Conservation (phyloP, 1,140 invertebrate species). For the Tetragnatha versicolor region DNA sequence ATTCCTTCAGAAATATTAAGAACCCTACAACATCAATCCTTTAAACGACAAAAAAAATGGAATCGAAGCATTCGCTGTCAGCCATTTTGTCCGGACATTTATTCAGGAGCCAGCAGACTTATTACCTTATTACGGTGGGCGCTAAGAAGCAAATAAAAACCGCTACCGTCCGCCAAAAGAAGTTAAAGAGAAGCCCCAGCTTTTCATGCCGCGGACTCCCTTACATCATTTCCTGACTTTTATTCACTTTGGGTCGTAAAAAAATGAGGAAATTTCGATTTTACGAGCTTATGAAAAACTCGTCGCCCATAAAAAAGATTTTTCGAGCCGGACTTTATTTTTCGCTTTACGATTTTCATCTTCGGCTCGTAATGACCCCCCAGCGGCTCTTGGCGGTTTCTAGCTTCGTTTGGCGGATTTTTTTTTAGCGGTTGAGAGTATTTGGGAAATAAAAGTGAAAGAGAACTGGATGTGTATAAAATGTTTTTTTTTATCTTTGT, state of each 20-base stretch:
- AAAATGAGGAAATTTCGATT: slow-evolving; percentile 38
- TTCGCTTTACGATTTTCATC: neutral
- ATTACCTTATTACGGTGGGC: too few species aligned
- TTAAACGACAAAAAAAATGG: too few species aligned
- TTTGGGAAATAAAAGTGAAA: neutral
- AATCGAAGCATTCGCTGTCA: too few species aligned
- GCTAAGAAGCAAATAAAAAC: too few species aligned
- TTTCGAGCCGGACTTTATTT: neutral
- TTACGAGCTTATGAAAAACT: slow-evolving; percentile 42
- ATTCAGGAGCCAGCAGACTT: too few species aligned
- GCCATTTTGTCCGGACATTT: too few species aligned
- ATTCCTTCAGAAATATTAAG: too few species aligned
- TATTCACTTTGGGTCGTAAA: slow-evolving; percentile 35
- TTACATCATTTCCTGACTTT: slow-evolving; percentile 42
- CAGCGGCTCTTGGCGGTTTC: slow-evolving; percentile 4
- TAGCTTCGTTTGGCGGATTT: neutral
- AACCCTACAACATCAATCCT: too few species aligned
- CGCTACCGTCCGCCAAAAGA: too few species aligned
- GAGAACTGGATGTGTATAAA: too few species aligned
- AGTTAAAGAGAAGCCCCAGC: too few species aligned
- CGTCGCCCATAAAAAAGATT: slow-evolving; percentile 15
- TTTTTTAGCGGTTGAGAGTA: neutral
- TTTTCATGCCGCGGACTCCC: neutral
- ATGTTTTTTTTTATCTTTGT: too few species aligned
- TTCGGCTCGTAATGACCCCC: slow-evolving; percentile 17